A percentile compares a stretch with the other conserved stretches of the same genome.
Evolutionary conservation across 2,888 invertebrate genomes (phyloP).

Genomic region (Drosophila cyrtoloma): DNA sequence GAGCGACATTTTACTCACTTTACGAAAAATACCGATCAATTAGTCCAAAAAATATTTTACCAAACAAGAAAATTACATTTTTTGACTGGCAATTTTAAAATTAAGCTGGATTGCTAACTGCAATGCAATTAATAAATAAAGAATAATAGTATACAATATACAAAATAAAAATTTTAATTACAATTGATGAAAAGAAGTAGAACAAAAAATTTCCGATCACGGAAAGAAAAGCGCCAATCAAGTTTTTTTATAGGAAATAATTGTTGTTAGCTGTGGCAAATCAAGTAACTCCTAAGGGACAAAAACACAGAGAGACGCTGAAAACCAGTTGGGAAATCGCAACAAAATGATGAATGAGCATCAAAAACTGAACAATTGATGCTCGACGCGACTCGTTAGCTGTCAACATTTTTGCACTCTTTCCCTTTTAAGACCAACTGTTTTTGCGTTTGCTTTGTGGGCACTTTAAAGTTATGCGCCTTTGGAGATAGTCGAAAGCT

Average conservation of each 20-base stretch:
- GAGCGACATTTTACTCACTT: background rate
- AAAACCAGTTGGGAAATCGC: constrained; percentile 34
- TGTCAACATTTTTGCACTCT: constrained; percentile 10
- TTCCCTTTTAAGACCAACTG: background rate
- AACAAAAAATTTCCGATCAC: background rate
- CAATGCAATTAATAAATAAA: background rate
- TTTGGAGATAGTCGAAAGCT: background rate
- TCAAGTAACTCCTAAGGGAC: constrained; percentile 3
- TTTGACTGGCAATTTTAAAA: background rate
- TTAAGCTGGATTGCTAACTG: background rate
- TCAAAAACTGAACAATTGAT: constrained; percentile 23
- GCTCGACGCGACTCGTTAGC: constrained; percentile 4
- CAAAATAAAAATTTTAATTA: background rate
- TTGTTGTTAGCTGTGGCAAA: constrained; percentile 11
- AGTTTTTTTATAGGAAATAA: constrained; percentile 17
- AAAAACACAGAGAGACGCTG: constrained; percentile 5
- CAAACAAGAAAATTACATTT: background rate
- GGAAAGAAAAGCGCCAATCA: constrained; percentile 8
- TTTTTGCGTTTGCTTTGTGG: background rate
- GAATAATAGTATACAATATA: background rate
- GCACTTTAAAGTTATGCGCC: background rate
- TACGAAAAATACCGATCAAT: background rate
- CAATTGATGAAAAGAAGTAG: background rate
- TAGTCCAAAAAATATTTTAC: background rate
- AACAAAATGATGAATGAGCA: constrained; percentile 26